Percentiles rank a stretch among this genome's conserved stretches.
Conservation (phyloP, 2,113 vertebrate species). For the Nibea coibor region DNA sequence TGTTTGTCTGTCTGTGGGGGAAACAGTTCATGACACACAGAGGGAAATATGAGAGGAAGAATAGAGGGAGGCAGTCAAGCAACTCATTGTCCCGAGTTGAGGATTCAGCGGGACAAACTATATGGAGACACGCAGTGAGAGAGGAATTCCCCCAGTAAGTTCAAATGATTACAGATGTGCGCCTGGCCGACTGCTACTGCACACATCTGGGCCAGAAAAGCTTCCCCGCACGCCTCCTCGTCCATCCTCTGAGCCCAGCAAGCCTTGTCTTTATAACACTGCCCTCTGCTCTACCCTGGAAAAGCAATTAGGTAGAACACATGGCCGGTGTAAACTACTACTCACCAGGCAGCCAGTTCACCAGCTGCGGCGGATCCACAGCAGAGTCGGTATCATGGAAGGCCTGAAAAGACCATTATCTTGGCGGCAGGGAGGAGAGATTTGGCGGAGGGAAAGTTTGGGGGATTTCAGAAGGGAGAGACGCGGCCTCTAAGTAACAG, state of each 20-base stretch:
- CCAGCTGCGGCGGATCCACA: conserved; percentile 53
- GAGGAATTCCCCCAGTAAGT: conserved; percentile 79
- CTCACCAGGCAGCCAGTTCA: conserved; percentile 42
- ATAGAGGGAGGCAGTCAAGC: conserved; percentile 57
- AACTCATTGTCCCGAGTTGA: conserved; percentile 65
- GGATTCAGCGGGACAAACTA: conserved; percentile 53
- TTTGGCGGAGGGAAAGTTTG: conserved; percentile 75
- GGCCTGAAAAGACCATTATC: conserved; percentile 77
- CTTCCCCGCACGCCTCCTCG: conserved; percentile 31
- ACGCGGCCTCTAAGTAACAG: conserved; percentile 46
- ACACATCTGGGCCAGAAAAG: conserved; percentile 74
- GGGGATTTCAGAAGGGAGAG: conserved; percentile 78
- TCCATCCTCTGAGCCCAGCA: conserved; percentile 23
- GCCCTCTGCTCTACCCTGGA: conserved; percentile 64
- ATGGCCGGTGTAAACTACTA: conserved; percentile 44
- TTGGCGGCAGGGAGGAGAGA: conserved; percentile 50
- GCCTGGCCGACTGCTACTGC: conserved; percentile 70
- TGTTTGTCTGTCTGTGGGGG: conserved; percentile 68
- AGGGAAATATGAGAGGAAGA: conserved; percentile 65
- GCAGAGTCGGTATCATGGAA: conserved; percentile 52
- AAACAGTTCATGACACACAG: conserved; percentile 61
- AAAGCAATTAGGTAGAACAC: conserved; percentile 68
- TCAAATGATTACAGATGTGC: conserved; percentile 80
- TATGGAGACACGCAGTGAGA: conserved; percentile 42
- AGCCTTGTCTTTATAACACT: conserved; percentile 43